A percentile compares a stretch with the other conserved stretches of the same genome.
Conservation (phyloP, 2,888 invertebrate genomes). For the Nycteola revayana region DNA sequence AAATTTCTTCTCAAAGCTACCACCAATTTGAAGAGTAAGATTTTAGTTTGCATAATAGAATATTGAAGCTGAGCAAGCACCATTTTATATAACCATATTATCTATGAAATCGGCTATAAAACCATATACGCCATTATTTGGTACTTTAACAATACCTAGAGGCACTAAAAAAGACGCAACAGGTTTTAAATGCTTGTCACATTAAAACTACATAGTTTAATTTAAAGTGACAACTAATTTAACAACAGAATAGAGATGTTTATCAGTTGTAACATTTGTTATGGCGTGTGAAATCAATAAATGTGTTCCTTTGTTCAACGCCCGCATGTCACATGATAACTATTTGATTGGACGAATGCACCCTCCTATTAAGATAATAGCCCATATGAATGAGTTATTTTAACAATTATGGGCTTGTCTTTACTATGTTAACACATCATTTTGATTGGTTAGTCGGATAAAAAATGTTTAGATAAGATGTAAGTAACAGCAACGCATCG, state of each 20-base stretch:
- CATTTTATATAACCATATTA: too few relatives aligned
- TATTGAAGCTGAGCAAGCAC: too few relatives aligned
- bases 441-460: constrained; percentile 7
- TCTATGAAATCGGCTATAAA: too few relatives aligned
- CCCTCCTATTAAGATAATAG: constrained; percentile 46
- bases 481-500: constrained; percentile 22
- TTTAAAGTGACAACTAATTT: constrained; percentile 37
- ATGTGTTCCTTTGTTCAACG: constrained; percentile 51
- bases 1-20: too few relatives aligned
- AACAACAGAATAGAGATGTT: constrained; percentile 52
- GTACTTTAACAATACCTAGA: constrained; percentile 8
- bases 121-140: too few relatives aligned
- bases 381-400: constrained; percentile 35
- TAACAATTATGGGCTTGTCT: constrained; percentile 13
- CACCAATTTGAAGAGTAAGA: too few relatives aligned
- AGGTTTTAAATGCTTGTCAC: constrained; percentile 22
- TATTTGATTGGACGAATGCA: constrained; percentile 45
- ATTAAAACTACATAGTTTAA: constrained; percentile 22
- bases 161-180: constrained; percentile 17
- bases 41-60: too few relatives aligned
- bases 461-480: constrained; percentile 27
- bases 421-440: constrained; percentile 3
- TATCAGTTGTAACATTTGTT: constrained; percentile 49
- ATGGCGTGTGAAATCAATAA: constrained; percentile 59
- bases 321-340: constrained; percentile 58